Evolutionary conservation across 53 echinoderm and acorn worm genomes (phyloP).

Genomic region (Temnopleurus reevesii): DNA sequence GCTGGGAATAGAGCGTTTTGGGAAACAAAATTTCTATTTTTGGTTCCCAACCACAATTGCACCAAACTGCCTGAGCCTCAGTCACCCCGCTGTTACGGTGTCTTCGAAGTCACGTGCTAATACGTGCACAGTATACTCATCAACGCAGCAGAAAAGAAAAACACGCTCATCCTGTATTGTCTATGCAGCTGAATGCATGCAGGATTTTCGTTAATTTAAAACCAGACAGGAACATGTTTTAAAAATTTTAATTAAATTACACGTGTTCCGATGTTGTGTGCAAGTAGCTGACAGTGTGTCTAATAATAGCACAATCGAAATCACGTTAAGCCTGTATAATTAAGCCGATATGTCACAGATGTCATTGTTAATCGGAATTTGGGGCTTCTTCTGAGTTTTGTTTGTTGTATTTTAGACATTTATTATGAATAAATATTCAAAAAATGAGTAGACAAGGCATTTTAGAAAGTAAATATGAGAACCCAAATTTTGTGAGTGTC

Average conservation of each 20-base stretch:
- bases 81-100: too few species aligned
- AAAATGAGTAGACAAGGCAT: too few species aligned
- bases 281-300: neutral
- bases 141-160: neutral
- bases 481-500: too few species aligned
- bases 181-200: neutral
- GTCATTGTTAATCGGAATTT: neutral
- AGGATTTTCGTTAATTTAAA: neutral
- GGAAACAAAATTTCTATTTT: too few species aligned
- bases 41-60: too few species aligned
- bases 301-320: neutral
- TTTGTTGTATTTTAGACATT: too few species aligned
- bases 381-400: too few species aligned
- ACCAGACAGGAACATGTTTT: neutral
- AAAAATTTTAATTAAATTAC: neutral
- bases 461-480: too few species aligned
- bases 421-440: too few species aligned
- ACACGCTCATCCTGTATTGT: neutral
- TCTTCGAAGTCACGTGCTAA: neutral
- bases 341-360: neutral
- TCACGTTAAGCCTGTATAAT: neutral
- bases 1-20: too few species aligned
- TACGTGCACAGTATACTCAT: neutral
- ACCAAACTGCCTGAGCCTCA: too few species aligned
- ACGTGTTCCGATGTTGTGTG: neutral